These are phyloP conservation scores for Podiceps cristatus DNA, from an alignment of 2,113 vertebrate species.

Conservation along the genomic window DNA sequence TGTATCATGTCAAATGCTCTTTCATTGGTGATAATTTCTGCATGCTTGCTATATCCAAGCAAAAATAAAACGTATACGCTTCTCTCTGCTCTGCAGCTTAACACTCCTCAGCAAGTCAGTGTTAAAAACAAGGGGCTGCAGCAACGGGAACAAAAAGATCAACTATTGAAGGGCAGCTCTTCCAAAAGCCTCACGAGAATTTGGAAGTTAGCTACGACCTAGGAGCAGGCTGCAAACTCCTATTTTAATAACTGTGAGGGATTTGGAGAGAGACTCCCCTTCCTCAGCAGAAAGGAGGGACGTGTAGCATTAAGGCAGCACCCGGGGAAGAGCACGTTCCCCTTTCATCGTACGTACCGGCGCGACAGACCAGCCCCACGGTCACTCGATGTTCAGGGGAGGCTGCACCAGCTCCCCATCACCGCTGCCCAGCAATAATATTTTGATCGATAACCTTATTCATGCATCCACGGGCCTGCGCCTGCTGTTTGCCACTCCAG, in stretches of 20 bases:
- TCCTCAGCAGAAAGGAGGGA: background rate
- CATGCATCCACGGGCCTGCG: background rate
- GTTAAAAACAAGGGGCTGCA: background rate
- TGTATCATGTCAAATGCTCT: background rate
- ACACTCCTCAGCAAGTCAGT: rapidly evolving
- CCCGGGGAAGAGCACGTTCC: background rate
- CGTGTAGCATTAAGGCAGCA: rapidly evolving
- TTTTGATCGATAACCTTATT: background rate
- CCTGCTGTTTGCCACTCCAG: background rate
- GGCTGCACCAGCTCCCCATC: background rate
- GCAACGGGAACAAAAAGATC: background rate
- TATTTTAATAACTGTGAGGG: background rate
- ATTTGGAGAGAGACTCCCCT: background rate
- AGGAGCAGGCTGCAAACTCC: background rate
- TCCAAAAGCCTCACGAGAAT: background rate
- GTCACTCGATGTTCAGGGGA: background rate
- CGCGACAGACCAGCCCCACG: rapidly evolving
- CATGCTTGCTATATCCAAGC: background rate
- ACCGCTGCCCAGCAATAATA: background rate
- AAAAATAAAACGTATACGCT: background rate
- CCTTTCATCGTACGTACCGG: rapidly evolving
- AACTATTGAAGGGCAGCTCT: background rate
- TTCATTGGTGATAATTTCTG: background rate
- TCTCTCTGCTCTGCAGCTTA: background rate
- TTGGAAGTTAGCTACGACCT: background rate